Base-by-base conservation (phyloP, 2,888 invertebrate species). In the Conistra vaccinii region DNA sequence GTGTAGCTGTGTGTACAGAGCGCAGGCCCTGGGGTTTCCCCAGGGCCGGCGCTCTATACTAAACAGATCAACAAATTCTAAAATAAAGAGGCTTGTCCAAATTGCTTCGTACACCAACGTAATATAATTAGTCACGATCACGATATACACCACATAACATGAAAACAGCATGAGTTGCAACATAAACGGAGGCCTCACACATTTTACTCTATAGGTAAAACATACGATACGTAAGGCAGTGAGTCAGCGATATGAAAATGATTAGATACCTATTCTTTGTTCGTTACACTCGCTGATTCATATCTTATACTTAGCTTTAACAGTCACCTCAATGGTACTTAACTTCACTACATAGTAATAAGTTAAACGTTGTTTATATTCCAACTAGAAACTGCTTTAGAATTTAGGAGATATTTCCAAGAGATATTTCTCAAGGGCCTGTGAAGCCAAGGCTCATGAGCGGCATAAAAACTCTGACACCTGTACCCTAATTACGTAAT, bases 111-210 rank as follows among this genome's bases (percentile, higher is more conserved):
- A 58, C 63, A 67, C 67, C 66, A 66, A 53, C 7, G 73, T 67
- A 51, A 62, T 29, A 63, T 70, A 70, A 80, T 85, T 83, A 87
- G 86, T 83, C 81, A 75, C 71, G 20, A 81, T 75, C 81, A 81
- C 77, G 76, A 65, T 76, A 80, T 61, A 57, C 73, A 74, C 69
- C 65, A 69, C 60, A 63, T 71, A 61, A 69, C 72, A 73, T 78
- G 65, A 69, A 57, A 69, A 35, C 60, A 58, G 66, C 76, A 58
- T 76, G 71, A 81, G 58, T 76, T 71, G 61, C 60, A 70, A 2
- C 58, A 68, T 61, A 61, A 55, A 61, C 23, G 29, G 32, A 67
- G 53, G 58, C 42, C 26, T 67, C 23, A 51, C 39, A 51, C n/a
- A 45, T 55, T n/a, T n/a, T 4, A 66, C 32, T 69, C 3, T 23